Conservation (phyloP, 1,140 invertebrate species). For the Odontomachus brunneus region DNA sequence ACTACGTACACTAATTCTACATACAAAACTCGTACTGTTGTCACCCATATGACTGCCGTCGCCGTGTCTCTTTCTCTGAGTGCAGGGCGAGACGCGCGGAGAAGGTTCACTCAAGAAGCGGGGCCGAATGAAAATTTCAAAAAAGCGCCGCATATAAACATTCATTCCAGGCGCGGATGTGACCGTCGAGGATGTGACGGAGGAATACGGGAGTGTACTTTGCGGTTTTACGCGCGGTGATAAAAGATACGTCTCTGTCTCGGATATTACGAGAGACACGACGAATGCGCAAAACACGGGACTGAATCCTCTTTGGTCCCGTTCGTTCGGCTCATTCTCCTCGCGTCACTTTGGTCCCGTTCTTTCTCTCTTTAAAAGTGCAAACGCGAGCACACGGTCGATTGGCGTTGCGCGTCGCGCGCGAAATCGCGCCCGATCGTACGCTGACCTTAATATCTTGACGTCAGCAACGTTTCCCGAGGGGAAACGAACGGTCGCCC, state of each 20-base stretch:
- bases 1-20: too few relatives aligned
- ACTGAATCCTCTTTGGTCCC: too few relatives aligned
- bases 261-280: too few relatives aligned
- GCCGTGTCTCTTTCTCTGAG: too few relatives aligned
- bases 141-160: constrained; percentile 21
- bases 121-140: not conserved
- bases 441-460: constrained; percentile 35
- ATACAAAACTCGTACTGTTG: too few relatives aligned
- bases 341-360: too few relatives aligned
- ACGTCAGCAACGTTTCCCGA: constrained; percentile 2
- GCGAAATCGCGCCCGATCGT: not conserved
- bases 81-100: too few relatives aligned
- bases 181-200: constrained; percentile 4
- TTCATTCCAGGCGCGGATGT: not conserved
- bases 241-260: constrained; percentile 23
- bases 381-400: constrained; percentile 11
- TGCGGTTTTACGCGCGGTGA: not conserved
- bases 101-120: too few relatives aligned
- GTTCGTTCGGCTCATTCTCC: too few relatives aligned
- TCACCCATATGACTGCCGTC: too few relatives aligned
- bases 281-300: too few relatives aligned
- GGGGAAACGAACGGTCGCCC: not conserved
- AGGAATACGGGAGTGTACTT: constrained; percentile 7
- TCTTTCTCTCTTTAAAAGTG: constrained; percentile 18
- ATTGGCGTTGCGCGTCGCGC: not conserved